Conservation (phyloP, 2,888 invertebrate species). For the Morpho deidamia region DNA sequence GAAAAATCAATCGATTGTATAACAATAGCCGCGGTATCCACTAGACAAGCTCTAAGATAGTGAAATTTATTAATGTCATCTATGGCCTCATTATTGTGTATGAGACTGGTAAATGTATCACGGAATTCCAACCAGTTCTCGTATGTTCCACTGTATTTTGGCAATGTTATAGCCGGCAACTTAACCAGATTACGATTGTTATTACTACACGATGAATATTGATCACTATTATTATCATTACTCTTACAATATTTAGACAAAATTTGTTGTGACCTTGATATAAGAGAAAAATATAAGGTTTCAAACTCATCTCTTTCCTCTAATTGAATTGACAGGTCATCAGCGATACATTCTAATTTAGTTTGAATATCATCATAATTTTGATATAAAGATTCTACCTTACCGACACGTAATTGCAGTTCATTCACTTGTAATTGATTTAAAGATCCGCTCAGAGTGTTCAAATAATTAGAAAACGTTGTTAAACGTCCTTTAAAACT, state of each 20-base stretch:
- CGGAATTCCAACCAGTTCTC: conserved; percentile 22
- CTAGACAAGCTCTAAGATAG: conserved; percentile 1
- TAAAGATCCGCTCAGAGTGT: not conserved
- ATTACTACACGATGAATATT: not conserved
- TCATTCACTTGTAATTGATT: conserved; percentile 4
- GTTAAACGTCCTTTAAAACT: conserved; percentile 16
- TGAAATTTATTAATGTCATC: not conserved
- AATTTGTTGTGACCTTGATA: not conserved
- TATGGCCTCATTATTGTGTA: conserved; percentile 6
- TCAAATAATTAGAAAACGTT: conserved; percentile 8
- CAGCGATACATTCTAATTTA: conserved; percentile 18
- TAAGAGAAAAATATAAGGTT: not conserved
- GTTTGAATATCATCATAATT: conserved; percentile 25
- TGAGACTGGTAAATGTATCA: conserved; percentile 7
- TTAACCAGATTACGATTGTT: conserved; percentile 2
- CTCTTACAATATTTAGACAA: too few relatives aligned
- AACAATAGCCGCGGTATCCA: conserved; percentile 8
- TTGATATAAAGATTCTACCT: conserved; percentile 20
- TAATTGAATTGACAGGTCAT: not conserved
- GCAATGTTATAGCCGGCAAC: not conserved
- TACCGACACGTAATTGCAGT: conserved; percentile 22
- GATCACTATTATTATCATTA: conserved; percentile 10
- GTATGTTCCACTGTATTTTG: conserved; percentile 21
- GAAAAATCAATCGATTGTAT: conserved; percentile 16
- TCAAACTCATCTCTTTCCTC: not conserved